phyloP scores from a whole-genome alignment of 2,113 vertebrate genomes.

The Rhea pennata region DNA sequence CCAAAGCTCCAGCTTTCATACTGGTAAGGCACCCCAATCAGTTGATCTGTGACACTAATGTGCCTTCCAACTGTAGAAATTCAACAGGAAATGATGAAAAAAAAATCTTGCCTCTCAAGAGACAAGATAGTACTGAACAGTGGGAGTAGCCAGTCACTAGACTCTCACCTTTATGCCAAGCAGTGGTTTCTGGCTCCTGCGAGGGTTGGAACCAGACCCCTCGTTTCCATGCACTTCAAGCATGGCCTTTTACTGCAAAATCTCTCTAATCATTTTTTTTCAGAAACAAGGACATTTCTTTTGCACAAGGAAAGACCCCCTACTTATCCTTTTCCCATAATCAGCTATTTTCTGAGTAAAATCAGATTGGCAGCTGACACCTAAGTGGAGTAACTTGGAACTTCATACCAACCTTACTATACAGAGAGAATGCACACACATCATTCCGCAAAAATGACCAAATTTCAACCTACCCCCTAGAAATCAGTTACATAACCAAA shows the following conservation, averaged over 20 bases:
- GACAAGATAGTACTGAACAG: accelerated
- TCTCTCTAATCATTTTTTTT: neutral
- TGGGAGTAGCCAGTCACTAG: neutral
- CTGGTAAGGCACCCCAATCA: neutral
- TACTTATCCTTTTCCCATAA: neutral
- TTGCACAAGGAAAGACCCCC: neutral
- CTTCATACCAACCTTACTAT: neutral
- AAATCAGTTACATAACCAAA: neutral
- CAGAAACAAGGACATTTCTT: neutral
- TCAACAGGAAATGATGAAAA: accelerated
- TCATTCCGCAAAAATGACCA: neutral
- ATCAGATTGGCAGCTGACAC: neutral
- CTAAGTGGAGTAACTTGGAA: neutral
- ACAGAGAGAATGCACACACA: neutral
- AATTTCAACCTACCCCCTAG: neutral
- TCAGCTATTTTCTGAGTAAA: neutral
- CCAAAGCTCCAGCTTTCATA: neutral
- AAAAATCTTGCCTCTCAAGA: neutral
- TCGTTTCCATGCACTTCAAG: neutral
- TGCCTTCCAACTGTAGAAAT: neutral
- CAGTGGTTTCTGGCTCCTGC: neutral
- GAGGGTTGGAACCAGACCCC: neutral
- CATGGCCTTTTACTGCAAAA: neutral
- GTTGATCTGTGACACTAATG: neutral
- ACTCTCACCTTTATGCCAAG: neutral